Evolutionary conservation across 2,113 vertebrate species (phyloP).

Genomic region (Acrocephalus kingi): DNA sequence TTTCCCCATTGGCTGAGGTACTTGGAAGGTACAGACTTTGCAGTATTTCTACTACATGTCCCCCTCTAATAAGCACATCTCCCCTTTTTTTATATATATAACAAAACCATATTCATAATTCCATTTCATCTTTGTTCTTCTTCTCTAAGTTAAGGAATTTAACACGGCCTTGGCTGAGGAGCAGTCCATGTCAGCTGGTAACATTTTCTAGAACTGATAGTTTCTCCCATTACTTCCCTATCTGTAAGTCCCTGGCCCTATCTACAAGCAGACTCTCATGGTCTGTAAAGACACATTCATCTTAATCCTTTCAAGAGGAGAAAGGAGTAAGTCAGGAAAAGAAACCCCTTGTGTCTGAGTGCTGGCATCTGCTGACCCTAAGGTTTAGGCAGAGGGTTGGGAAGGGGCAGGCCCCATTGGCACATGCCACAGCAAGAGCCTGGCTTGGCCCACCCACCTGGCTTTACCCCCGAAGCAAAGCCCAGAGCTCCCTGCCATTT

Average conservation of each 20-base stretch:
- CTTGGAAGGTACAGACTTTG: neutral
- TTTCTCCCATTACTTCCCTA: neutral
- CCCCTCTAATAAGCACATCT: neutral
- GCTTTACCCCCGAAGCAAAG: neutral
- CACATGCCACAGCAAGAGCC: too few relatives aligned
- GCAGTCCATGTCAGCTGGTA: neutral
- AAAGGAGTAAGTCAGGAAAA: neutral
- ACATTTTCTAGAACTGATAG: neutral
- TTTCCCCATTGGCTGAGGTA: neutral
- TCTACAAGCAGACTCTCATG: neutral
- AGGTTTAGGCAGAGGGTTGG: neutral
- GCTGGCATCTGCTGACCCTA: neutral
- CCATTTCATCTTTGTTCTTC: neutral
- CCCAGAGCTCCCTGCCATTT: neutral
- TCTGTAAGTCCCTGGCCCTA: neutral
- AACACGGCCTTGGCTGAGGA: neutral
- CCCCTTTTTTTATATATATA: neutral
- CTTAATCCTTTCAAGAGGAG: neutral
- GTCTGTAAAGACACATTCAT: neutral
- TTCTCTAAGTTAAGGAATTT: neutral
- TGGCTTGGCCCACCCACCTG: neutral
- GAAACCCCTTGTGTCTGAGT: neutral
- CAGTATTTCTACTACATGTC: neutral
- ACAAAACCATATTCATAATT: neutral
- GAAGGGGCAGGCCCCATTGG: neutral